Conservation (phyloP, 2,888 invertebrate genomes). For the Folsomia candida region DNA sequence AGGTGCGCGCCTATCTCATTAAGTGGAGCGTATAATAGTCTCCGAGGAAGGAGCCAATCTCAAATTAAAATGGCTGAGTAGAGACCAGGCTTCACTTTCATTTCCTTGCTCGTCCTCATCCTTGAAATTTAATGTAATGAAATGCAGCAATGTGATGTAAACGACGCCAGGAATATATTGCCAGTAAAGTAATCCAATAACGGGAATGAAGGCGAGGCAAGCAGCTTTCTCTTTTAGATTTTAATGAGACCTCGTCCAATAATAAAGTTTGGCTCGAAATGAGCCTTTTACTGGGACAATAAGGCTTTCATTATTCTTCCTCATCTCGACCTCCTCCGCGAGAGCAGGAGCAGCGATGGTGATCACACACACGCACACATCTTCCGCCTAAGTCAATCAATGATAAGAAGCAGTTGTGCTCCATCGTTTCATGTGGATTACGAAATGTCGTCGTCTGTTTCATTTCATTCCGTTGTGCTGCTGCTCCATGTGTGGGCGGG, state of each 20-base stretch:
- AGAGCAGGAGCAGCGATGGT: neutral
- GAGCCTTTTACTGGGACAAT: conserved; percentile 15
- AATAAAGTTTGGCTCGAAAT: conserved; percentile 19
- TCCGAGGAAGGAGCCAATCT: conserved; percentile 11
- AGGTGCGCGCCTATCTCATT: conserved; percentile 20
- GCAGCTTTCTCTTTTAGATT: conserved; percentile 15
- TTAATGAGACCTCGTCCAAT: conserved; percentile 18
- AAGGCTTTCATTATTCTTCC: conserved; percentile 7
- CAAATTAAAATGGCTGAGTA: conserved; percentile 18
- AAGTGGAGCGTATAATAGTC: conserved; percentile 23
- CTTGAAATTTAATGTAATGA: neutral
- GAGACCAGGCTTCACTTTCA: conserved; percentile 9
- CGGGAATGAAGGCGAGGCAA: neutral
- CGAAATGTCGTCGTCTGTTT: neutral
- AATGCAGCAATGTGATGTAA: conserved; percentile 5
- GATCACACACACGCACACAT: no score
- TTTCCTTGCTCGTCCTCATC: conserved; percentile 6
- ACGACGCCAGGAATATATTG: neutral
- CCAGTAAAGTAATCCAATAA: conserved; percentile 20
- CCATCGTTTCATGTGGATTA: no score
- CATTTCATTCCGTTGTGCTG: neutral
- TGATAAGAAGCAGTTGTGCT: neutral
- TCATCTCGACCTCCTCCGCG: neutral
- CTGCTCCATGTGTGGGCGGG: neutral
- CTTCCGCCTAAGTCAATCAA: neutral